Conservation (phyloP, 2,888 invertebrate species). For the Drosophila limbata region DNA sequence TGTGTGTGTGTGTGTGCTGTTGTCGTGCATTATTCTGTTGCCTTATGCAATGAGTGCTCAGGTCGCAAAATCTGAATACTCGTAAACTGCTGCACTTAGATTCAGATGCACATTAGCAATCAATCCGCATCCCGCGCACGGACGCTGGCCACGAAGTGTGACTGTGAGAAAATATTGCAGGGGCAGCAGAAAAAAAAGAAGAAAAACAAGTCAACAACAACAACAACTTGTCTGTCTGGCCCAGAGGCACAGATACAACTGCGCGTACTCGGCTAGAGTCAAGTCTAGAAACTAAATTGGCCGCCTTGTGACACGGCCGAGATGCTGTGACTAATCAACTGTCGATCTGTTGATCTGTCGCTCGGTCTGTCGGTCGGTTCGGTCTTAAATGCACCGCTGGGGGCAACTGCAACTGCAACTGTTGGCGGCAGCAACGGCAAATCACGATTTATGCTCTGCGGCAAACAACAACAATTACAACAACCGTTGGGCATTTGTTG, state of each 20-base stretch:
- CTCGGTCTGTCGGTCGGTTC: slow-evolving; percentile 15
- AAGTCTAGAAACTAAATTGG: slow-evolving; percentile 62
- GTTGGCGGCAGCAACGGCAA: slow-evolving; percentile 29
- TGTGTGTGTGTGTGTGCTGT: slow-evolving; percentile 16
- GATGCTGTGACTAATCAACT: slow-evolving; percentile 60
- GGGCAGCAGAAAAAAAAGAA: slow-evolving; percentile 1
- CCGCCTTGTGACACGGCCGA: slow-evolving; percentile 50
- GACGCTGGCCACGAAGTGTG: slow-evolving; percentile 43
- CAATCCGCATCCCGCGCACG: slow-evolving; percentile 62
- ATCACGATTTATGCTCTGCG: slow-evolving; percentile 51
- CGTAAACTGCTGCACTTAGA: slow-evolving; percentile 43
- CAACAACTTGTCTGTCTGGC: slow-evolving; percentile 48
- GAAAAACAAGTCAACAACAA: slow-evolving; percentile 8
- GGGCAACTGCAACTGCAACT: slow-evolving; percentile 41
- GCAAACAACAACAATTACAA: slow-evolving; percentile 43
- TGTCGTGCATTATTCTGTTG: slow-evolving; percentile 38
- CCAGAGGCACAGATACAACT: slow-evolving; percentile 27
- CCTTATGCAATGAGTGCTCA: slow-evolving; percentile 46
- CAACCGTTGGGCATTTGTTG: slow-evolving; percentile 34
- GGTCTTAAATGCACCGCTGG: slow-evolving; percentile 39
- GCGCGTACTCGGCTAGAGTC: slow-evolving; percentile 11
- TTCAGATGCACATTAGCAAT: slow-evolving; percentile 72
- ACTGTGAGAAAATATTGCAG: slow-evolving; percentile 64
- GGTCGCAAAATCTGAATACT: slow-evolving; percentile 44
- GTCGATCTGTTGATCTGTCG: slow-evolving; percentile 50